Percentiles rank a stretch among this genome's conserved stretches.
Conservation (phyloP, 1,140 invertebrate genomes). For the Drosophila funebris region DNA sequence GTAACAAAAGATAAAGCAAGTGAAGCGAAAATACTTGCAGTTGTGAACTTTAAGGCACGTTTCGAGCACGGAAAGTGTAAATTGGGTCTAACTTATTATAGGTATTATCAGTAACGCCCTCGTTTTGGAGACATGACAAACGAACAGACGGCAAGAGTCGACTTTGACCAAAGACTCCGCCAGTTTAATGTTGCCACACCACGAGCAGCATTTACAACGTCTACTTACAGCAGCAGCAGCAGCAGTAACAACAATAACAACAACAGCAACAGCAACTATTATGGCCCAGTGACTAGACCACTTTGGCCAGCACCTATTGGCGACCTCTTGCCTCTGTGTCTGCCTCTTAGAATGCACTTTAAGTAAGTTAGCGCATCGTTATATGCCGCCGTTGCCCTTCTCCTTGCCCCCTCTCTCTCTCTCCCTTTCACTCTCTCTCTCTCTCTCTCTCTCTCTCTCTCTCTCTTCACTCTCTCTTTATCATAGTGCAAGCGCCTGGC, state of each 20-base stretch:
- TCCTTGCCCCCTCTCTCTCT: neutral
- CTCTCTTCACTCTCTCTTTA: neutral
- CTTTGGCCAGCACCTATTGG: neutral
- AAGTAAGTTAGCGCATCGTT: conserved; percentile 61
- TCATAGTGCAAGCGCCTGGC: neutral
- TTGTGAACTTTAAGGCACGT: neutral
- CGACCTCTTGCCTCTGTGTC: neutral
- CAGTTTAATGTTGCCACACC: conserved; percentile 40
- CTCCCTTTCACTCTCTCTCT: conserved; percentile 8
- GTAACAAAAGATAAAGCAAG: too few species aligned
- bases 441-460: neutral
- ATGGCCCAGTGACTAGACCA: conserved; percentile 5
- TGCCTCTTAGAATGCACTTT: conserved; percentile 39
- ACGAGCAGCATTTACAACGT: conserved; percentile 20
- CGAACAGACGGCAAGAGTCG: neutral
- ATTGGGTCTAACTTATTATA: conserved; percentile 15
- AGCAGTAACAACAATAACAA: neutral
- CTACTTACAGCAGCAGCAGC: neutral
- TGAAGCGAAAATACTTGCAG: neutral
- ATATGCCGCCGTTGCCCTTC: conserved; percentile 19
- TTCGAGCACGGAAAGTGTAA: conserved; percentile 1
- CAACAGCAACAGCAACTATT: conserved; percentile 5
- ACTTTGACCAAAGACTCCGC: conserved; percentile 28
- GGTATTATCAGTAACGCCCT: conserved; percentile 12
- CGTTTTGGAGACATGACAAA: conserved; percentile 19